These are phyloP conservation scores for Mus minutoides DNA, from an alignment of 2,797 vertebrate species.

Conservation along the genomic window DNA sequence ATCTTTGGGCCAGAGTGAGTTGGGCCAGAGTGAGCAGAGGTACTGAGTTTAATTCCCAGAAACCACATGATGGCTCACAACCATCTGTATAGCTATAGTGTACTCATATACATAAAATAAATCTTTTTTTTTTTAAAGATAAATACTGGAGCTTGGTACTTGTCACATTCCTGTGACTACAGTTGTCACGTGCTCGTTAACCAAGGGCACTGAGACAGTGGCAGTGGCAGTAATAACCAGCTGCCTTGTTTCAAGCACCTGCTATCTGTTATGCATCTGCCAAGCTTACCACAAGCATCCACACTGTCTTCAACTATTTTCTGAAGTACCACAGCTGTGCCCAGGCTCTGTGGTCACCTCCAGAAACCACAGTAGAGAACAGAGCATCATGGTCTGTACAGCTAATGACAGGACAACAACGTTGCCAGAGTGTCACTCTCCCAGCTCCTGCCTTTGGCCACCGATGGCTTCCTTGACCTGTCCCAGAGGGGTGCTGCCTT, in stretches of 20 bases:
- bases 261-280: neutral
- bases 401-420: neutral
- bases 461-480: neutral
- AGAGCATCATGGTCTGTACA: neutral
- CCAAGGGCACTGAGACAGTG: neutral
- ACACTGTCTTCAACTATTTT: neutral
- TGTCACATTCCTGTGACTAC: neutral
- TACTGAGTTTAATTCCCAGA: no score
- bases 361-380: neutral
- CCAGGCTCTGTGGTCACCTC: neutral
- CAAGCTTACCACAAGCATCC: neutral
- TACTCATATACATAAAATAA: no score
- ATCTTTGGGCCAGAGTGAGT: no score
- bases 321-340: neutral
- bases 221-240: neutral
- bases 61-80: no score
- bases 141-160: neutral
- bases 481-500: neutral
- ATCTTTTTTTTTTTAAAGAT: neutral
- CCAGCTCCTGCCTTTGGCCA: rapidly evolving
- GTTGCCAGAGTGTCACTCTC: neutral
- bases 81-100: no score
- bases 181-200: neutral
- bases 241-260: neutral
- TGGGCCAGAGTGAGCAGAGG: no score